Percentiles rank a stretch among this genome's conserved stretches.
Evolutionary conservation across 2,797 vertebrate genomes (phyloP).

Genomic region (Carcharodon carcharias): DNA sequence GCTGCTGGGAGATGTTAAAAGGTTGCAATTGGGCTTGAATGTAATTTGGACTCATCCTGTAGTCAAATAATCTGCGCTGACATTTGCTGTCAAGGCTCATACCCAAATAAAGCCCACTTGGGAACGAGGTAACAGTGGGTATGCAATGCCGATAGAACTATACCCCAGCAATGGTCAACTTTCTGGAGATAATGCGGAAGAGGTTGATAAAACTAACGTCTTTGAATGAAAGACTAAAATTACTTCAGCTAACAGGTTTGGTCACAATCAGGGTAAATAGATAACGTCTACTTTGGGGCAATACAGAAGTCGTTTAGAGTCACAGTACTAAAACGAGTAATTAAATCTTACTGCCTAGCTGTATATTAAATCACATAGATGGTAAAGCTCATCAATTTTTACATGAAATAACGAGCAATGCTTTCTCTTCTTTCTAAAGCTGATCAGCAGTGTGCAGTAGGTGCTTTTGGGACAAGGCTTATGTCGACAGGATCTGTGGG

Average conservation of each 20-base stretch:
- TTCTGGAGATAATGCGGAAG: neutral
- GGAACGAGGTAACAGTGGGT: neutral
- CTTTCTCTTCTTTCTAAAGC: constrained; percentile 10
- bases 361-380: neutral
- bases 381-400: neutral
- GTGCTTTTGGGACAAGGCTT: constrained; percentile 56
- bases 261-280: neutral
- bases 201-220: neutral
- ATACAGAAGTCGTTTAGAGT: neutral
- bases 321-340: neutral
- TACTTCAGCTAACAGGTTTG: neutral
- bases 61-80: neutral
- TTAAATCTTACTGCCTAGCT: neutral
- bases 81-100: neutral
- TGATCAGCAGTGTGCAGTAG: constrained; percentile 35
- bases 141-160: neutral
- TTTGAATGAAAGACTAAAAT: neutral
- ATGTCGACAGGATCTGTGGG: constrained; percentile 70
- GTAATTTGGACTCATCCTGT: neutral
- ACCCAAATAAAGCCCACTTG: neutral
- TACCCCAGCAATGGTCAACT: neutral
- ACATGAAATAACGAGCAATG: neutral
- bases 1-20: neutral
- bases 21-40: neutral
- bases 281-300: neutral